These are phyloP conservation scores for Hemiprocne comata DNA, from an alignment of 2,113 vertebrate genomes.

Conservation along the genomic window DNA sequence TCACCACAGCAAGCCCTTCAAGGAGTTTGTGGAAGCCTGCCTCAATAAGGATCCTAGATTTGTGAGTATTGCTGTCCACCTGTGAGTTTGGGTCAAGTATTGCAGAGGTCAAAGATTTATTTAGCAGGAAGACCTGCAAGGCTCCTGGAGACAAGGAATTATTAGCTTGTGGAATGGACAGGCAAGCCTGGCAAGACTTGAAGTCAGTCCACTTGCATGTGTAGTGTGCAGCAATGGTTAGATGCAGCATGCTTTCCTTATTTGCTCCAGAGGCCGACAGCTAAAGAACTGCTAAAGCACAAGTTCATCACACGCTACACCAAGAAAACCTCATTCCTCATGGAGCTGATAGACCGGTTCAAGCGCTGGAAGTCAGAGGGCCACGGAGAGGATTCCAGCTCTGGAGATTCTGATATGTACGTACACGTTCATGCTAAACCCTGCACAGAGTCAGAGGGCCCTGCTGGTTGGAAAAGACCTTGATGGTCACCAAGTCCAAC, in stretches of 20 bases:
- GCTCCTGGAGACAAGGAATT: not conserved
- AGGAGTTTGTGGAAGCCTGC: slow-evolving; percentile 97
- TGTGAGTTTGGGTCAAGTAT: not conserved
- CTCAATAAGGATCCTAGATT: slow-evolving; percentile 98
- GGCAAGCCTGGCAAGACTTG: not conserved
- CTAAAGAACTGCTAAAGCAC: slow-evolving; percentile 97
- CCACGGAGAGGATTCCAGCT: slow-evolving; percentile 94
- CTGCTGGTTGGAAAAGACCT: too few species aligned
- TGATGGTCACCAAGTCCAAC: too few species aligned
- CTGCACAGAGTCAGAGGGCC: too few species aligned
- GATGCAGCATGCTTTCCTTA: not conserved
- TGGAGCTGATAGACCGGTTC: slow-evolving; percentile 94
- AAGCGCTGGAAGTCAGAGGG: slow-evolving; percentile 97
- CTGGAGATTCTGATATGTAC: slow-evolving; percentile 94
- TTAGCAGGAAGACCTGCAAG: not conserved
- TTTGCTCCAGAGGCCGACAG: slow-evolving; percentile 87
- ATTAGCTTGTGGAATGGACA: not conserved
- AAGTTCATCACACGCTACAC: slow-evolving; percentile 93
- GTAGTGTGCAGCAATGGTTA: not conserved
- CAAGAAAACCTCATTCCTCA: slow-evolving; percentile 97
- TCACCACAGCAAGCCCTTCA: slow-evolving; percentile 96
- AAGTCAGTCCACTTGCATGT: not conserved
- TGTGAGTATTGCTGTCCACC: slow-evolving; percentile 79
- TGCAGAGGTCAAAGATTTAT: not conserved
- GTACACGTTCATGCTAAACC: not conserved